A percentile compares a stretch with the other conserved stretches of the same genome.
Evolutionary conservation across 37 sponge, comb jelly and placozoan species (phyloP).

Genomic region (Cliona cf. orientalis): DNA sequence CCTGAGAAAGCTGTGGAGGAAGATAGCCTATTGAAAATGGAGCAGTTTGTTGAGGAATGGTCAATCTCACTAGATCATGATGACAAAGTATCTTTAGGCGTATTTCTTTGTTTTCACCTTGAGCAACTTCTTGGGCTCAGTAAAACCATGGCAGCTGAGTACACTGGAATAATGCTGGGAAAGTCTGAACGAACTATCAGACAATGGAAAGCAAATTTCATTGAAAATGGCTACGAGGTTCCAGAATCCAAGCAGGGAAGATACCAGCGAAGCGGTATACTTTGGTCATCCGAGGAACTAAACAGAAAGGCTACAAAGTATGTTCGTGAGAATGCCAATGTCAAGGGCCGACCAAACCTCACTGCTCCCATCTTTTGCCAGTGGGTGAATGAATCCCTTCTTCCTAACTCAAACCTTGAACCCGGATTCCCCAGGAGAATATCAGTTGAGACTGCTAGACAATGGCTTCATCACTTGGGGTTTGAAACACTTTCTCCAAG

Average conservation of each 20-base stretch:
- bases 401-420: conserved; percentile 11
- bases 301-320: conserved; percentile 27
- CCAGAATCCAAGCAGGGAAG: neutral
- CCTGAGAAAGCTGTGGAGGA: neutral
- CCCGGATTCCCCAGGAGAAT: conserved; percentile 4
- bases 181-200: conserved; percentile 6
- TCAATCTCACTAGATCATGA: neutral
- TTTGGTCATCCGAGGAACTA: conserved; percentile 26
- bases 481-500: conserved; percentile 4
- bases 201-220: neutral
- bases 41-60: neutral
- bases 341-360: conserved; percentile 39
- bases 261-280: conserved; percentile 13
- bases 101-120: neutral
- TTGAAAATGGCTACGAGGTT: conserved; percentile 4
- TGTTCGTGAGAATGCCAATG: conserved; percentile 35
- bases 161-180: neutral
- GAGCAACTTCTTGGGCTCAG: neutral
- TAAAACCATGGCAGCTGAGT: neutral
- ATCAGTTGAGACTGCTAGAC: conserved; percentile 19
- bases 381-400: conserved; percentile 25
- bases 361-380: conserved; percentile 5
- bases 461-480: conserved; percentile 36
- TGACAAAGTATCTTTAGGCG: neutral
- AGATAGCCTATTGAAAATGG: neutral